Evolutionary conservation across 1,140 invertebrate genomes (phyloP), one percentile per base, ranked within the genome.

Genomic region (Phenacoccus solenopsis): DNA sequence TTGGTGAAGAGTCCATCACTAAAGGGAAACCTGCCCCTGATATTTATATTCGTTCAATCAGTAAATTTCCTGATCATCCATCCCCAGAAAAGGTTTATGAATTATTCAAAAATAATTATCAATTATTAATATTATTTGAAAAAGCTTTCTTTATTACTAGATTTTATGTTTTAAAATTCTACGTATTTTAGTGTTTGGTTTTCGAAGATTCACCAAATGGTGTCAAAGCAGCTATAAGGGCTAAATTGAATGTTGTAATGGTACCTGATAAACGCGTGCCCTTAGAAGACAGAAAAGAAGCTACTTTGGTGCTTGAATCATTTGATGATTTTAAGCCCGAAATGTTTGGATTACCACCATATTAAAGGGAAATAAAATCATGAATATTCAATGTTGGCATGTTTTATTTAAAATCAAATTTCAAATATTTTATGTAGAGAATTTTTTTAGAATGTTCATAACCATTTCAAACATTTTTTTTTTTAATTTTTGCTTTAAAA

Each of bases 181-280:
- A n/a, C 13, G 28, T 4, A 67, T 72, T 38, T 57, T 38, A 92
- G 85, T 93, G 93, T 76, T 78, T 98, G 67, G 94, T 96, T 0
- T 94, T 97, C 78, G 95, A 98, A 81, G 94, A 97, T 80, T 90
- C 94, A 0, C 87, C 89, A 0, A 92, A 94, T 79, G 95, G 95
- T 9, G 90, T 94, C 1, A 79, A 85, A 73, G 90, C 90, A n/a
- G 93, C 86, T 0, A 73, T 86, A n/a, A 82, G 83, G 64, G 94
- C 94, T 1, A 90, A 89, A 12, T 93, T 96, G 90, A 89, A 91
- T 78, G 87, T 88, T 0, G 87, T 95, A 0, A 93, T 94, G 90
- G 86, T 95, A 30, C 91, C 92, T 16, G 76, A 82, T 32, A 80
- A 85, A 35, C 76, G 90, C 61, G 84, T 88, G 67, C 81, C 82